phyloP scores from a whole-genome alignment of 2,797 vertebrate genomes.

The Myripristis murdjan region DNA sequence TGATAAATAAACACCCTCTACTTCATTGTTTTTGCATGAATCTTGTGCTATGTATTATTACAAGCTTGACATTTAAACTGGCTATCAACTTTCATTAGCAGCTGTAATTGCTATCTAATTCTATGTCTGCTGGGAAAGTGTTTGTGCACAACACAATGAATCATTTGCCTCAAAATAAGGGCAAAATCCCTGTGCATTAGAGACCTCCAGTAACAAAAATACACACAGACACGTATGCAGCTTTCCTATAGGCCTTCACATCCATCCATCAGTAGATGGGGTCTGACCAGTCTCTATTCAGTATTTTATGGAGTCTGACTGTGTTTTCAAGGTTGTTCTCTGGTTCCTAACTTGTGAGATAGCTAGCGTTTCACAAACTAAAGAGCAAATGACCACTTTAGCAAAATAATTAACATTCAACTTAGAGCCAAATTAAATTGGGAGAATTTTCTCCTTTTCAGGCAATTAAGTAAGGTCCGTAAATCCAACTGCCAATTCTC shows the following conservation, averaged over 20 bases:
- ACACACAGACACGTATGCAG: conserved; percentile 2
- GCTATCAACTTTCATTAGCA: conserved; percentile 33
- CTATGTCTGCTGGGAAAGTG: conserved; percentile 12
- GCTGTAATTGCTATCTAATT: conserved; percentile 40
- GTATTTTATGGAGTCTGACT: too few species aligned
- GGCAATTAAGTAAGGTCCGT: neutral
- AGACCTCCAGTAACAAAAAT: neutral
- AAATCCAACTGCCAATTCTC: neutral
- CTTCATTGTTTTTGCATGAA: conserved; percentile 12
- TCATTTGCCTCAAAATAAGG: conserved; percentile 35
- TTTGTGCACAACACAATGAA: conserved; percentile 22
- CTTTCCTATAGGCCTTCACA: neutral
- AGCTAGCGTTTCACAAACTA: neutral
- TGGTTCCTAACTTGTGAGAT: neutral
- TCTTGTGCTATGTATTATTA: conserved; percentile 5
- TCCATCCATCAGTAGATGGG: too few species aligned
- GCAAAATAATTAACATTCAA: neutral
- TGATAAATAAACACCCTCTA: neutral
- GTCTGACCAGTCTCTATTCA: too few species aligned
- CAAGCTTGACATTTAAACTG: conserved; percentile 48
- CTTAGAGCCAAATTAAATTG: neutral
- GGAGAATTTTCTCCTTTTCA: neutral
- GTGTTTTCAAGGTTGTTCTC: too few species aligned
- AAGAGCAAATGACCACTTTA: neutral
- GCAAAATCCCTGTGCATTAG: neutral